Percentiles rank a stretch among this genome's conserved stretches.
Conservation (phyloP, 2,888 invertebrate species). For the Entomobrya multifasciata region DNA sequence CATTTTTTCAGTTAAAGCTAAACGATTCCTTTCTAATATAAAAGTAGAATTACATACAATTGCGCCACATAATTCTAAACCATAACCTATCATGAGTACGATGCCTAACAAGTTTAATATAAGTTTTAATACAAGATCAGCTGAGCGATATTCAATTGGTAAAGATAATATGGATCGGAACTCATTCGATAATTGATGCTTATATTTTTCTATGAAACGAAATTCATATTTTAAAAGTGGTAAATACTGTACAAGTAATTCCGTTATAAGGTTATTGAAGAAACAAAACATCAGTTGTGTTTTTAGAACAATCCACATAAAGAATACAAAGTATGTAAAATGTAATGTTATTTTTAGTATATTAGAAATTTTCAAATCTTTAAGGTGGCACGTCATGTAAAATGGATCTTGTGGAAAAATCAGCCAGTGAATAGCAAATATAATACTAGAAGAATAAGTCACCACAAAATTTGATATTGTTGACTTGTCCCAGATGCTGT, state of each 20-base stretch:
- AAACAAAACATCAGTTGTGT: not conserved
- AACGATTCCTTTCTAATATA: not conserved
- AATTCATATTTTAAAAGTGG: not conserved
- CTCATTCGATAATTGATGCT: not conserved
- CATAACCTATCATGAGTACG: not conserved
- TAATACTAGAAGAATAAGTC: not conserved
- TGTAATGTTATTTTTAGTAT: not conserved
- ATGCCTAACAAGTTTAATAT: not conserved
- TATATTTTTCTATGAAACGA: not conserved
- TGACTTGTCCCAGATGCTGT: not conserved
- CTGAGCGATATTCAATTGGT: not conserved
- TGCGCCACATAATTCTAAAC: too few relatives aligned
- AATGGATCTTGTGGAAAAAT: not conserved
- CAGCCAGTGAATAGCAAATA: not conserved
- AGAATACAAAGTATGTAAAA: not conserved
- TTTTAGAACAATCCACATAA: too few relatives aligned
- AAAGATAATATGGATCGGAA: not conserved
- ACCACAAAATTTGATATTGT: not conserved
- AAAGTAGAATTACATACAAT: not conserved
- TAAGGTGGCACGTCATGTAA: not conserved
- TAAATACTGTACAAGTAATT: not conserved
- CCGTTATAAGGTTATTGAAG: not conserved
- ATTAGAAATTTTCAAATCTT: not conserved
- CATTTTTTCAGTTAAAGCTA: not conserved
- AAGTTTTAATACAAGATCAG: not conserved